phyloP scores from a whole-genome alignment of 2,113 vertebrate species.

The Rhinolophus sinicus region DNA sequence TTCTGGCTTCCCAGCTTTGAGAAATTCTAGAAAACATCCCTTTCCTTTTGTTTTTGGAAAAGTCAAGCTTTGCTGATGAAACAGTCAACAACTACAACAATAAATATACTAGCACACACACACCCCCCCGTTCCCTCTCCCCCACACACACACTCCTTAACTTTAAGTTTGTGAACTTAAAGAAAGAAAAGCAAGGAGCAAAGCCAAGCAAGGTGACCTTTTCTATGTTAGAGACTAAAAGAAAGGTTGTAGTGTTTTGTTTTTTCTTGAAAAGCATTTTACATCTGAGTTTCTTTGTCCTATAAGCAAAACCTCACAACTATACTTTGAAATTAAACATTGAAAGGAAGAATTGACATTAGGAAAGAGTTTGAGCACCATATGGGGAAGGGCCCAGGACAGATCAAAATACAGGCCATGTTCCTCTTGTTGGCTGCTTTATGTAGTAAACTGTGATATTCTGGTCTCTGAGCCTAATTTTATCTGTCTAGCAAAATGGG shows the following conservation, averaged over 20 bases:
- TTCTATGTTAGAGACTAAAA: background rate
- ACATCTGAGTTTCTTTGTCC: background rate
- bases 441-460: background rate
- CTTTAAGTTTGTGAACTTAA: background rate
- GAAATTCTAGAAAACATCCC: conserved; percentile 21
- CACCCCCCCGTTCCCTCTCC: no score
- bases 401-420: background rate
- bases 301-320: background rate
- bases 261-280: background rate
- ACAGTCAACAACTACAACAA: background rate
- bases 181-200: background rate
- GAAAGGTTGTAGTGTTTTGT: background rate
- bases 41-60: conserved; percentile 13
- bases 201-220: background rate
- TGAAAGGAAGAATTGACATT: background rate
- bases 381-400: background rate
- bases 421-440: background rate
- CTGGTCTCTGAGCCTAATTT: background rate
- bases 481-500: background rate
- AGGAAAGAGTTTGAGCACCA: background rate
- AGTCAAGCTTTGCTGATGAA: conserved; percentile 40
- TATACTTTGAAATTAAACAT: background rate
- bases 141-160: background rate
- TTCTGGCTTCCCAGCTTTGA: conserved; percentile 4
- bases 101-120: background rate